Evolutionary conservation across 1,140 invertebrate genomes (phyloP).

Genomic region (Zophobas atratus): DNA sequence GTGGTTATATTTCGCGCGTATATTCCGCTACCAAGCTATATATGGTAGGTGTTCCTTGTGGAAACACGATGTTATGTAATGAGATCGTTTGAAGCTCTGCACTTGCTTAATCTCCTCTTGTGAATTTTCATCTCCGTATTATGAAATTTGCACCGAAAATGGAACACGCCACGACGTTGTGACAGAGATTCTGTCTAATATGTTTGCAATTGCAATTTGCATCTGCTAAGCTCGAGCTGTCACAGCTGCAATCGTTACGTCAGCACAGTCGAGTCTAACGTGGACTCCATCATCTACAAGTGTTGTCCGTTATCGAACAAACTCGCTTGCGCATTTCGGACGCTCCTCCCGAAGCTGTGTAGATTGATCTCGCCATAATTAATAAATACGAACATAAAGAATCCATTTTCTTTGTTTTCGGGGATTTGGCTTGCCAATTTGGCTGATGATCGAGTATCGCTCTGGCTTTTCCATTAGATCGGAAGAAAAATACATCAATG

Average conservation of each 20-base stretch:
- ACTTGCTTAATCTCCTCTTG: not conserved
- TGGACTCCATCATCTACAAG: conserved; percentile 28
- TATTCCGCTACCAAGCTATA: too few relatives aligned
- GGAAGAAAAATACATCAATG: not conserved
- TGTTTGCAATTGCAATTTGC: conserved; percentile 50
- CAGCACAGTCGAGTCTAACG: conserved; percentile 38
- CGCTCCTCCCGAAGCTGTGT: not conserved
- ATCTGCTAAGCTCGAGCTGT: conserved; percentile 46
- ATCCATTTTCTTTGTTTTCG: conserved; percentile 3
- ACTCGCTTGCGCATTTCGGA: not conserved
- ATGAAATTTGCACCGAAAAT: conserved; percentile 12
- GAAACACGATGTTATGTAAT: too few relatives aligned
- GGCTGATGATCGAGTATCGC: not conserved
- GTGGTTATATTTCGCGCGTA: too few relatives aligned
- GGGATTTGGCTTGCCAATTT: conserved; percentile 1
- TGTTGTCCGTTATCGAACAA: conserved; percentile 7
- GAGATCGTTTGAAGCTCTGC: too few relatives aligned
- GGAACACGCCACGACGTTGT: not conserved
- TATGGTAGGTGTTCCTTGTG: too few relatives aligned
- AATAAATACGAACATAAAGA: conserved; percentile 14
- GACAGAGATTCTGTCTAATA: conserved; percentile 37
- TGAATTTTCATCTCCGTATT: not conserved
- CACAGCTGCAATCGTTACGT: conserved; percentile 33
- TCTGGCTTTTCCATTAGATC: conserved; percentile 12
- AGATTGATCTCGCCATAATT: conserved; percentile 1